These are phyloP conservation scores for Pelodytes ibericus DNA, from an alignment of 2,797 vertebrate species.

Conservation along the genomic window DNA sequence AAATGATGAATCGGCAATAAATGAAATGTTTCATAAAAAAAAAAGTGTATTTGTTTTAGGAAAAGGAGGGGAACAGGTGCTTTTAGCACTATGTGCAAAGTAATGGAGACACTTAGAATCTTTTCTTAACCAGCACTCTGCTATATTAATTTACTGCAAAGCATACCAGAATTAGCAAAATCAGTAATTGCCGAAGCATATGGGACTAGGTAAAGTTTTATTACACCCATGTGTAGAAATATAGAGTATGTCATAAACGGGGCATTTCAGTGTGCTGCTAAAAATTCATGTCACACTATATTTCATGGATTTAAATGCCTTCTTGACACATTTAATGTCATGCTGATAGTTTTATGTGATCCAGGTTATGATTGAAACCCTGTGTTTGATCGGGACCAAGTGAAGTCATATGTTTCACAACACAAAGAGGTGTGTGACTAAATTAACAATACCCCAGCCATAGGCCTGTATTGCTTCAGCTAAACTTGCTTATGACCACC, in stretches of 20 bases:
- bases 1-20: conserved; percentile 49
- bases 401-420: conserved; percentile 36
- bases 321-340: conserved; percentile 56
- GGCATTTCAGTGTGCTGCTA: conserved; percentile 48
- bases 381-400: conserved; percentile 39
- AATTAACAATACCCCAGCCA: conserved; percentile 1
- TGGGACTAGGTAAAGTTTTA: conserved; percentile 53
- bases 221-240: conserved; percentile 54
- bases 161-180: conserved; percentile 52
- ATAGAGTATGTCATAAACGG: conserved; percentile 52
- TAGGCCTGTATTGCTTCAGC: neutral
- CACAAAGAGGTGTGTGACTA: neutral
- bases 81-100: conserved; percentile 21
- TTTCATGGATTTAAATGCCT: conserved; percentile 55
- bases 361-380: conserved; percentile 51
- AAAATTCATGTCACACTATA: conserved; percentile 53
- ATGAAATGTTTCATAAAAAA: conserved; percentile 50
- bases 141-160: conserved; percentile 49
- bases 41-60: conserved; percentile 38
- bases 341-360: conserved; percentile 54
- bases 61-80: conserved; percentile 48
- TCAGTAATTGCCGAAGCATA: conserved; percentile 54
- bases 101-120: conserved; percentile 32
- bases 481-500: neutral
- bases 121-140: conserved; percentile 39